Conservation (phyloP, 2,888 invertebrate genomes). For the Dinocampus coccinellae region DNA sequence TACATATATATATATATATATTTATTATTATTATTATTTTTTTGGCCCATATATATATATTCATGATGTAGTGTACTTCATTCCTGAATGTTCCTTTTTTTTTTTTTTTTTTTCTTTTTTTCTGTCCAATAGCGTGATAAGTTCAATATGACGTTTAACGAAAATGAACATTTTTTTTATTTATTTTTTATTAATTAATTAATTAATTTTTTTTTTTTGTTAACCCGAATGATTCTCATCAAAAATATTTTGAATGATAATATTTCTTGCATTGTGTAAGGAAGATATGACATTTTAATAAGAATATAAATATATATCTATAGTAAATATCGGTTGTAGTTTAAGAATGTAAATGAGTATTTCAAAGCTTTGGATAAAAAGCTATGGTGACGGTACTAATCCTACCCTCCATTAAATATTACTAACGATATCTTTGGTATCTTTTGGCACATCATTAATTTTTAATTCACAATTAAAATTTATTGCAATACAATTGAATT, state of each 20-base stretch:
- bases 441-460: constrained; percentile 57
- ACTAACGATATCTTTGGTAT: constrained; percentile 66
- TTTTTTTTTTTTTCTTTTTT: constrained; percentile 37
- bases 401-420: constrained; percentile 57
- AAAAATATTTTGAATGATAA: constrained; percentile 11
- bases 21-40: constrained; percentile 55
- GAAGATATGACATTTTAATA: neutral
- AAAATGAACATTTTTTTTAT: constrained; percentile 25
- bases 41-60: constrained; percentile 49
- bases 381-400: constrained; percentile 68
- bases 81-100: constrained; percentile 41
- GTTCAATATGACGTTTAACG: constrained; percentile 22
- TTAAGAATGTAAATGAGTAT: neutral
- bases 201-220: constrained; percentile 35
- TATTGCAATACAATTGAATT: constrained; percentile 34
- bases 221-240: constrained; percentile 36
- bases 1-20: constrained; percentile 46
- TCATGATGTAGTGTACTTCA: constrained; percentile 44
- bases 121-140: constrained; percentile 17
- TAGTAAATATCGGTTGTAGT: constrained; percentile 5
- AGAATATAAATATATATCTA: neutral
- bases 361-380: constrained; percentile 54
- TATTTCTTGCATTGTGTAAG: neutral
- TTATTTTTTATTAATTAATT: constrained; percentile 35
- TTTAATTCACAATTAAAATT: constrained; percentile 36